Evolutionary conservation across 1,140 invertebrate genomes (phyloP), one percentile per base, ranked within the genome.

Genomic region (Achatina immaculata): DNA sequence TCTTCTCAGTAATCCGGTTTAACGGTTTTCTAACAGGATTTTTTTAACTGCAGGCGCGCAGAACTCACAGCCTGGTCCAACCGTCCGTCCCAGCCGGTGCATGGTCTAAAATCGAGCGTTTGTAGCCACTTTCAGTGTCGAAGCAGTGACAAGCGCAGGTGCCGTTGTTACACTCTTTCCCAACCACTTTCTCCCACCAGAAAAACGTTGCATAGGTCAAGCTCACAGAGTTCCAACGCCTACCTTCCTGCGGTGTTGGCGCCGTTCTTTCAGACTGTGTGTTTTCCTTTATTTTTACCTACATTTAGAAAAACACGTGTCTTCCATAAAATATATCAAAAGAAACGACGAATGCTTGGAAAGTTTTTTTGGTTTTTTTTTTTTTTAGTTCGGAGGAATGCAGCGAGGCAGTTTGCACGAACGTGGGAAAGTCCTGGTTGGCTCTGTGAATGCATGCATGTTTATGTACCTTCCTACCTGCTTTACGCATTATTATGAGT

Each of bases 91-190:
- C 9, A 7, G 4, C n/a, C n/a, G 4, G 43, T 36, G 72, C 72
- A 75, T 24, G 72, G 45, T 55, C 72, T 55, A 75, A 75, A 75
- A 55, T 55, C n/a, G 72, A 51, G 45, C n/a, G 43, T 51, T 75
- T 55, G n/a, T 75, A 43, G 69, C 36, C 69, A 40, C 14, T 72
- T 72, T n/a, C 11, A 34, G 40, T 72, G 69, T 72, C 31, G 7
- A 7, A 14, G 14, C 51, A 1, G 40, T 51, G 72, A 36, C 72
- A 75, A n/a, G 1, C 38, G 24, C 42, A 55, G 72, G 42, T 55
- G 45, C 72, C 48, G 72, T 34, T 2, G 28, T 28, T 11, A 11
- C 28, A 38, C 28, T 24, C 3, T 55, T 55, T 55, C 19, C 2
- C 21, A 55, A 55, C 48, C 48, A 55, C 48, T 55, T 55, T 55